Evolutionary conservation across 2,888 invertebrate genomes (phyloP).

Genomic region (Watsonalla binaria): DNA sequence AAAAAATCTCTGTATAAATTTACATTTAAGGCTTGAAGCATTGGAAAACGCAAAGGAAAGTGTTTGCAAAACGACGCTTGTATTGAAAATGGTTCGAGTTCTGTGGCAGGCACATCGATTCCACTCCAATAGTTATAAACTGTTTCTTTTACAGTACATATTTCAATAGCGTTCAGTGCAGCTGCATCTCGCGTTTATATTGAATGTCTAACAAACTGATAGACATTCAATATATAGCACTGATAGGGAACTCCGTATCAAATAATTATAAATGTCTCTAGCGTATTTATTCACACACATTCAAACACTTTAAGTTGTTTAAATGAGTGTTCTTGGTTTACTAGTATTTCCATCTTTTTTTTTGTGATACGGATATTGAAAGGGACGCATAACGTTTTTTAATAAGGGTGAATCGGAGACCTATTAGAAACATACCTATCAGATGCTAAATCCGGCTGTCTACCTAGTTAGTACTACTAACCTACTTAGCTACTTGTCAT

Average conservation of each 20-base stretch:
- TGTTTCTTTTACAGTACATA: conserved; percentile 33
- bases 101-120: conserved; percentile 35
- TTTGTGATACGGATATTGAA: too few relatives aligned
- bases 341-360: too few relatives aligned
- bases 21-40: background rate
- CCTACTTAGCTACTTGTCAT: too few relatives aligned
- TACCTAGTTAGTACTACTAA: too few relatives aligned
- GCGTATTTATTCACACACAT: background rate
- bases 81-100: conserved; percentile 22
- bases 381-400: too few relatives aligned
- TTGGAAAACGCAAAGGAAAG: background rate
- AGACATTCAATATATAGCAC: too few relatives aligned
- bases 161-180: conserved; percentile 20
- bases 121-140: conserved; percentile 39
- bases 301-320: too few relatives aligned
- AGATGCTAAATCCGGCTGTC: too few relatives aligned
- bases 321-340: too few relatives aligned
- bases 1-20: too few relatives aligned
- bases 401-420: too few relatives aligned
- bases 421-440: too few relatives aligned
- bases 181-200: conserved; percentile 19
- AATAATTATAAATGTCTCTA: background rate
- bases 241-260: conserved; percentile 4
- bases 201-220: conserved; percentile 32
- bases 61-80: background rate